phyloP scores from a whole-genome alignment of 2,888 invertebrate genomes.

The Strigamia maritima region DNA sequence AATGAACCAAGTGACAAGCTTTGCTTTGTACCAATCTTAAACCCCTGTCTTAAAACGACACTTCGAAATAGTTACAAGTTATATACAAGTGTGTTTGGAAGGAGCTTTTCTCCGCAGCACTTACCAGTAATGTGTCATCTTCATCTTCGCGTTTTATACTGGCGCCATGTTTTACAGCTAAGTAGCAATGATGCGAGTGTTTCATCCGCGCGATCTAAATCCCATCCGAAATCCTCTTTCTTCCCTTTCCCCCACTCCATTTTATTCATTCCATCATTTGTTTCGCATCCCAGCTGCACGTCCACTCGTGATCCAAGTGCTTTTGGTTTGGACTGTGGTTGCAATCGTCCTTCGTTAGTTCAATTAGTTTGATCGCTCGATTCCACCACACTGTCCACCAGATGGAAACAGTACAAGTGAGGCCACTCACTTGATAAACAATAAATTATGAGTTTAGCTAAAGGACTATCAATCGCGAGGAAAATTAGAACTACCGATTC shows the following conservation, averaged over 20 bases:
- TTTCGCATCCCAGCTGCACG: background rate
- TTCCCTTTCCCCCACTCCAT: too few relatives aligned
- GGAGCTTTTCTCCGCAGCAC: too few relatives aligned
- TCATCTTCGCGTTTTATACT: too few relatives aligned
- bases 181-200: too few relatives aligned
- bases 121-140: too few relatives aligned
- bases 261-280: background rate
- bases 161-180: too few relatives aligned
- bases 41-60: too few relatives aligned
- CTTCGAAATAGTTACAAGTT: too few relatives aligned
- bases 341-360: background rate
- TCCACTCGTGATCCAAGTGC: background rate
- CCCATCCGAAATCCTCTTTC: too few relatives aligned
- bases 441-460: background rate
- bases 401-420: background rate
- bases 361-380: conserved; percentile 12
- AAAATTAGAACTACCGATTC: background rate
- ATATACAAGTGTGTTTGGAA: too few relatives aligned
- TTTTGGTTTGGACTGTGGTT: background rate
- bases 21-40: too few relatives aligned
- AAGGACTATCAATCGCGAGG: background rate
- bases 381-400: background rate
- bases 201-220: too few relatives aligned
- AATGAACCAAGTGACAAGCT: background rate
- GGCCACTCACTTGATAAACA: background rate